A percentile compares a stretch with the other conserved stretches of the same genome.
Conservation (phyloP, 2,113 vertebrate genomes). For the Rhombomys opimus region DNA sequence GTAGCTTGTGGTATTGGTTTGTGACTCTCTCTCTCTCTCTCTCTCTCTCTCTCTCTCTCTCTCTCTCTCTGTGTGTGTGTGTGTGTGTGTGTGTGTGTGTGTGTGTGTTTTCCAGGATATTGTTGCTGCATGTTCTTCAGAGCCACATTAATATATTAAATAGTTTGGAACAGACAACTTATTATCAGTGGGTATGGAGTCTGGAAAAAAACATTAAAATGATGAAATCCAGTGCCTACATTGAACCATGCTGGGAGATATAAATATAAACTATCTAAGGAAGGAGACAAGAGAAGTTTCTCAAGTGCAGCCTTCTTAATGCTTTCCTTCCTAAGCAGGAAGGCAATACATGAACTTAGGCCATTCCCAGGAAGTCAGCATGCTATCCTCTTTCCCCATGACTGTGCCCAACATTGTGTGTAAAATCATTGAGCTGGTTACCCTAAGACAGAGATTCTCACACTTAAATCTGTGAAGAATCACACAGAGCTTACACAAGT, state of each 20-base stretch:
- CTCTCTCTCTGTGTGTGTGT: too few relatives aligned
- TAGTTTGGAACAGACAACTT: conserved; percentile 48
- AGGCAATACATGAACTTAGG: accelerated
- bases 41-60: too few relatives aligned
- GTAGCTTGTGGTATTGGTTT: not conserved
- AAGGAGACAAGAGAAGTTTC: not conserved
- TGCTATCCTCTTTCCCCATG: accelerated
- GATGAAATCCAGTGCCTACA: not conserved
- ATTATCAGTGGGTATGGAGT: not conserved
- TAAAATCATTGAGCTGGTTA: not conserved
- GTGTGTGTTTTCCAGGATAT: not conserved
- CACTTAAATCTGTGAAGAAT: not conserved
- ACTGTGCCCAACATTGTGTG: too few relatives aligned
- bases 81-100: not conserved
- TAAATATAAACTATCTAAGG: not conserved
- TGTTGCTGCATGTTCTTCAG: conserved; percentile 11
- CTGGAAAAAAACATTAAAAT: conserved; percentile 47
- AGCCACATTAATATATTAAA: conserved; percentile 59
- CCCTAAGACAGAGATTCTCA: not conserved
- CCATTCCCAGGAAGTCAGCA: not conserved
- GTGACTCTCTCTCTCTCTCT: not conserved
- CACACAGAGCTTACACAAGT: not conserved
- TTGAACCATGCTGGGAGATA: not conserved
- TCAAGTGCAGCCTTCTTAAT: not conserved
- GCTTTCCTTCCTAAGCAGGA: not conserved